Percentiles rank a stretch among this genome's conserved stretches.
Evolutionary conservation across 2,797 vertebrate species (phyloP).

Genomic region (Tinamus major): DNA sequence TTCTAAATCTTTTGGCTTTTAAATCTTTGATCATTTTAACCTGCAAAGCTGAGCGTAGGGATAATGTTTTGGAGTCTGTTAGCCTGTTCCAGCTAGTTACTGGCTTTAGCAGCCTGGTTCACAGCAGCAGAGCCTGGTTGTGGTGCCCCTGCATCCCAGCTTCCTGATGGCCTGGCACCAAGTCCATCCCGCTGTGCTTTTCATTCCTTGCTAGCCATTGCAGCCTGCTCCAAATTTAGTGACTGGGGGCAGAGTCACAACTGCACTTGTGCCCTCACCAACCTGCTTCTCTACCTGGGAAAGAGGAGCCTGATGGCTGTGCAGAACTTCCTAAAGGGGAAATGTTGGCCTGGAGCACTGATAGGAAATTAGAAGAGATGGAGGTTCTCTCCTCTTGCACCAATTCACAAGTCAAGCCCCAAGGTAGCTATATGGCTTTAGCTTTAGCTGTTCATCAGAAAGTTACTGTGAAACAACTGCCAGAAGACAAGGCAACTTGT

Average conservation of each 20-base stretch:
- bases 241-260: not conserved
- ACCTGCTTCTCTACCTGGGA: not conserved
- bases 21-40: not conserved
- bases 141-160: not conserved
- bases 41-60: not conserved
- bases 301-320: not conserved
- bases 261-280: rapidly evolving
- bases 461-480: not conserved
- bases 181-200: not conserved
- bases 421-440: not conserved
- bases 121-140: not conserved
- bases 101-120: not conserved
- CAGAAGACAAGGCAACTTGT: not conserved
- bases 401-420: not conserved
- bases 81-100: not conserved
- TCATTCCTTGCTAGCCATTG: not conserved
- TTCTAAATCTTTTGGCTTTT: not conserved
- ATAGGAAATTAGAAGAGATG: not conserved
- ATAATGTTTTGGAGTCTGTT: not conserved
- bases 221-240: not conserved
- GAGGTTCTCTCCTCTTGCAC: not conserved
- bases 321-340: not conserved
- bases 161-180: not conserved
- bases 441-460: not conserved
- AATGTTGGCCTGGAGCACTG: not conserved